These are phyloP conservation scores for Lasioglossum malachurum DNA, from an alignment of 2,888 invertebrate species.

Conservation along the genomic window DNA sequence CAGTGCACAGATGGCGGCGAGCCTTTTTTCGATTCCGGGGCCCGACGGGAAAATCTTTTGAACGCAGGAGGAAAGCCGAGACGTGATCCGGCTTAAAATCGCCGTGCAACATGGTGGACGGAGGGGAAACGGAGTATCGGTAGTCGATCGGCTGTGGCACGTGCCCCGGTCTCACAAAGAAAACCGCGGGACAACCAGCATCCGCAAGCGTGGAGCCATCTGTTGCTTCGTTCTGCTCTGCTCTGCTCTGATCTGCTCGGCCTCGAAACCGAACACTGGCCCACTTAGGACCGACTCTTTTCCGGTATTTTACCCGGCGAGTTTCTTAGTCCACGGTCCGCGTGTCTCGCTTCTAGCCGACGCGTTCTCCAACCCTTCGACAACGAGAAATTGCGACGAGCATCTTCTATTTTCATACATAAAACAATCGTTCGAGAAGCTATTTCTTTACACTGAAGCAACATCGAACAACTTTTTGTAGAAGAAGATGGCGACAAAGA, in stretches of 20 bases:
- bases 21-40: neutral
- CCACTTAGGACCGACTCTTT: neutral
- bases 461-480: too few species aligned
- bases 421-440: too few species aligned
- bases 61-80: conserved; percentile 22
- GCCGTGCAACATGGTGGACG: neutral
- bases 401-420: too few species aligned
- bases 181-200: conserved; percentile 54
- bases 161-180: conserved; percentile 69
- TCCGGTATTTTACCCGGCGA: neutral
- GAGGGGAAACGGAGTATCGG: neutral
- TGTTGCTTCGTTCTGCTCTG: conserved; percentile 47
- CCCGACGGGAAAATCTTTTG: conserved; percentile 31
- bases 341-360: neutral
- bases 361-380: neutral
- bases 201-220: conserved; percentile 70
- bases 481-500: neutral
- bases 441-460: too few species aligned
- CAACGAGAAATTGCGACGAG: too few species aligned
- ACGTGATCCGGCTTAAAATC: conserved; percentile 41
- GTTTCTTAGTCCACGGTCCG: neutral
- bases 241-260: neutral
- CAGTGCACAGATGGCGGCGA: neutral
- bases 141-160: conserved; percentile 57
- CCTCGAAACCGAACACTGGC: neutral